Percentiles rank a stretch among this genome's conserved stretches.
Evolutionary conservation across 2,888 invertebrate species (phyloP).

Genomic region (Xanthia togata): DNA sequence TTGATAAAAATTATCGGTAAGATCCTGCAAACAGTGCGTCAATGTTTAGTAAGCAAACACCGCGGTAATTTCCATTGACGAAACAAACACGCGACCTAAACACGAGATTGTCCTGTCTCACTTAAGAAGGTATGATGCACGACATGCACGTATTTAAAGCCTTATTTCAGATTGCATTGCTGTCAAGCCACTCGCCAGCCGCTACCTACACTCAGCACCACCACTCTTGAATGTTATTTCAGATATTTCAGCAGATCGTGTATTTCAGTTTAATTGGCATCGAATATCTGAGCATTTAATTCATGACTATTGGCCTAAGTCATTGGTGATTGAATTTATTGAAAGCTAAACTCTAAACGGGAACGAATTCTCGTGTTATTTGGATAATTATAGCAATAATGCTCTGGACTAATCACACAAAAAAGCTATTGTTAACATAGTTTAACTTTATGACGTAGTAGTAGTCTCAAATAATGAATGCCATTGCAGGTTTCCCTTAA

Average conservation of each 20-base stretch:
- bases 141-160: not conserved
- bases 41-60: constrained; percentile 61
- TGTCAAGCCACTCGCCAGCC: no score
- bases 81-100: constrained; percentile 59
- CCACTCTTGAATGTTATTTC: not conserved
- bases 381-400: no score
- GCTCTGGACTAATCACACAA: not conserved
- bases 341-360: not conserved
- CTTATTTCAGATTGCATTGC: not conserved
- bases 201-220: not conserved
- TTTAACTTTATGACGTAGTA: not conserved
- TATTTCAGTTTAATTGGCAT: constrained; percentile 2
- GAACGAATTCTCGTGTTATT: constrained; percentile 13
- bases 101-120: constrained; percentile 15
- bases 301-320: not conserved
- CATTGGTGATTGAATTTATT: not conserved
- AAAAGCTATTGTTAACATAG: not conserved
- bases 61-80: constrained; percentile 70
- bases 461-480: not conserved
- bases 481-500: not conserved
- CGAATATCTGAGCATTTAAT: not conserved
- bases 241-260: not conserved
- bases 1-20: constrained; percentile 48
- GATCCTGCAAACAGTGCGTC: constrained; percentile 63
- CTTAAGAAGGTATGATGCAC: constrained; percentile 10